Percentiles rank a stretch among this genome's conserved stretches.
Evolutionary conservation across 2,888 invertebrate genomes (phyloP).

Genomic region (Geotrupes spiniger): DNA sequence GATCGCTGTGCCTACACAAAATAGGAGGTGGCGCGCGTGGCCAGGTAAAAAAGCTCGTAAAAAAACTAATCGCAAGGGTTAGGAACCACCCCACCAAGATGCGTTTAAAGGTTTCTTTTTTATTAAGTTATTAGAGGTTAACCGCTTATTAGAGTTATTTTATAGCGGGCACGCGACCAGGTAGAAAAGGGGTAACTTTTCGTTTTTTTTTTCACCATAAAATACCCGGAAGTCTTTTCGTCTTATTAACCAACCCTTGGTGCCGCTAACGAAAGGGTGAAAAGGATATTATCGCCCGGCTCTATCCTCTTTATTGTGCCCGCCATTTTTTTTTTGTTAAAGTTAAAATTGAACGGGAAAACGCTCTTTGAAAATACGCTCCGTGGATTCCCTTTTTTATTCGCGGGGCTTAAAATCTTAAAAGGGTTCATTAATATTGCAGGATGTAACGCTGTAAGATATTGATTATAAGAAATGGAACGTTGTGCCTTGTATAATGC

Average conservation of each 20-base stretch:
- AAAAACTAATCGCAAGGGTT: constrained; percentile 42
- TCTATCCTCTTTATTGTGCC: too few relatives aligned
- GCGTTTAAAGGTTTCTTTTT: constrained; percentile 35
- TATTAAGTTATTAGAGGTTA: constrained; percentile 50
- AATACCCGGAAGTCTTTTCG: constrained; percentile 14
- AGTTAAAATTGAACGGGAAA: neutral
- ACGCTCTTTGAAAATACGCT: neutral
- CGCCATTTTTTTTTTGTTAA: neutral
- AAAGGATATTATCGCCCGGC: neutral
- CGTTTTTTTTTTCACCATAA: constrained; percentile 24
- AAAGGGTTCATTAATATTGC: constrained; percentile 6
- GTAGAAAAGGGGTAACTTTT: constrained; percentile 43
- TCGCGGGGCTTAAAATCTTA: neutral
- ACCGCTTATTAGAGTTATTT: constrained; percentile 47
- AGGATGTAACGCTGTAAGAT: neutral
- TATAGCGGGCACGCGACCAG: constrained; percentile 49
- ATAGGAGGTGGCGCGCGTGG: constrained; percentile 1
- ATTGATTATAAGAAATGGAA: constrained; percentile 6
- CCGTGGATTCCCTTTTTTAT: neutral
- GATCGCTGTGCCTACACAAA: neutral
- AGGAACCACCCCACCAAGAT: constrained; percentile 30
- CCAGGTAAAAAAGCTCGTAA: constrained; percentile 32
- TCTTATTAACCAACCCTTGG: constrained; percentile 9
- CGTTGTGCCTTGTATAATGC: constrained; percentile 10
- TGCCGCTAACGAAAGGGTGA: constrained; percentile 1